Conservation (phyloP, 2,113 vertebrate genomes). For the Microtus richardsoni region DNA sequence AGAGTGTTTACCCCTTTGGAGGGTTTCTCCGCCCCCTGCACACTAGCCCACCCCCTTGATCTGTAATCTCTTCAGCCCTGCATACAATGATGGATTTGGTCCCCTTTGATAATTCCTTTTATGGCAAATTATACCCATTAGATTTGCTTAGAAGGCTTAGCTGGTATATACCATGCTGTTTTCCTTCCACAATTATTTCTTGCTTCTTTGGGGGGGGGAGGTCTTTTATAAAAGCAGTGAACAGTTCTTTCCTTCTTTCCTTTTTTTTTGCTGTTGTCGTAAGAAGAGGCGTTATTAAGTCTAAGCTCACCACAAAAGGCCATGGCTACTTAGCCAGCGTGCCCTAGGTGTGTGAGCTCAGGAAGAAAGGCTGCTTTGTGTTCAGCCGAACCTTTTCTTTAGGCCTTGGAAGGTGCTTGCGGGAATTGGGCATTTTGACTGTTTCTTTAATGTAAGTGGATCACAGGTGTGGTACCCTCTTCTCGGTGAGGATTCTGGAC, state of each 20-base stretch:
- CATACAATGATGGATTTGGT: background rate
- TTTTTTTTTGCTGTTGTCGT: background rate
- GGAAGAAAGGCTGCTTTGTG: conserved; percentile 55
- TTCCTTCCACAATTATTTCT: conserved; percentile 52
- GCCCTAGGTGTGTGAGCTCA: background rate
- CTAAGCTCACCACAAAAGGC: conserved; percentile 11
- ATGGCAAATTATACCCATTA: conserved; percentile 22
- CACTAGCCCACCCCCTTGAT: background rate
- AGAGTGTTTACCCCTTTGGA: background rate
- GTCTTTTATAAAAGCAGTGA: conserved; percentile 26
- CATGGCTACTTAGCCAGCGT: background rate
- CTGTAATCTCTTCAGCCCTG: background rate
- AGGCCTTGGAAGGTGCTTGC: background rate
- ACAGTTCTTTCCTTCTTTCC: background rate
- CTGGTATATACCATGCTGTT: background rate
- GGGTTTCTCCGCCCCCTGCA: background rate
- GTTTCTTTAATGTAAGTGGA: background rate
- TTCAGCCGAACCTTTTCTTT: background rate
- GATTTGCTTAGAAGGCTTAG: conserved; percentile 30
- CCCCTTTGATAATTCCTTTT: conserved; percentile 21
- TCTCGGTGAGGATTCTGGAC: background rate
- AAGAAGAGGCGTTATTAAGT: background rate
- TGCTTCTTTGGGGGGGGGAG: background rate
- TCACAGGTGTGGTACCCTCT: background rate
- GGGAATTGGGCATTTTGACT: background rate